These are phyloP conservation scores for Phyllotreta striolata DNA, from an alignment of 2,888 invertebrate genomes.

Conservation along the genomic window DNA sequence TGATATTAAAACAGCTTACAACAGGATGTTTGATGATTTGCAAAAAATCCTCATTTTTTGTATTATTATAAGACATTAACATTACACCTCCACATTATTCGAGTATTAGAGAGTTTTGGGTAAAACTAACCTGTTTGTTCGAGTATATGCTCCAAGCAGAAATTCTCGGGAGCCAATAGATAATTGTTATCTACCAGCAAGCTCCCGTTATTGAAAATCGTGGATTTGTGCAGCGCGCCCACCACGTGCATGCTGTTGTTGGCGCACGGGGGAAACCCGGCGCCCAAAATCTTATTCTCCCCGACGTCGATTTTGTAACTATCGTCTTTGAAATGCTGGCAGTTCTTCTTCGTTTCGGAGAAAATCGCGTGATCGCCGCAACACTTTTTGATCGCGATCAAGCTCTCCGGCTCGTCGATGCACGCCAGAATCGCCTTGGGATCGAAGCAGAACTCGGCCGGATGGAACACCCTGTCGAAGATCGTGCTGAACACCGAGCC, in stretches of 20 bases:
- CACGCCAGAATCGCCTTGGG: slow-evolving; percentile 72
- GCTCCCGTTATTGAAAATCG: slow-evolving; percentile 65
- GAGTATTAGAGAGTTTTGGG: slow-evolving; percentile 39
- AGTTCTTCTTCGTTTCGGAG: slow-evolving; percentile 65
- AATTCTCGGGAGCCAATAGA: slow-evolving; percentile 59
- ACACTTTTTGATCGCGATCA: slow-evolving; percentile 68
- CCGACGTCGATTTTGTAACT: slow-evolving; percentile 53
- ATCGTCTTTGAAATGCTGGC: slow-evolving; percentile 56
- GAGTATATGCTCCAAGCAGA: slow-evolving; percentile 62
- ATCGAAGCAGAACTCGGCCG: slow-evolving; percentile 75
- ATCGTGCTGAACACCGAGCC: slow-evolving; percentile 70
- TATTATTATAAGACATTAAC: no score
- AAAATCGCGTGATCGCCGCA: slow-evolving; percentile 73
- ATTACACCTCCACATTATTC: no score
- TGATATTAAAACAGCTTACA: no score
- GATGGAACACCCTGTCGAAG: slow-evolving; percentile 61
- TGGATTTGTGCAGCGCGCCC: slow-evolving; percentile 65
- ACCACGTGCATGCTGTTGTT: slow-evolving; percentile 65
- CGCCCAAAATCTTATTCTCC: slow-evolving; percentile 49
- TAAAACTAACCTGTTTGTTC: slow-evolving; percentile 58
- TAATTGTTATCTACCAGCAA: slow-evolving; percentile 62
- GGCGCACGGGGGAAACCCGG: slow-evolving; percentile 58
- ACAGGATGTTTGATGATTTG: no score
- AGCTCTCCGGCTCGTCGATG: slow-evolving; percentile 51
- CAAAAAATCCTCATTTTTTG: no score